These are phyloP conservation scores for Cololabis saira DNA, from an alignment of 2,113 vertebrate genomes.

Conservation along the genomic window DNA sequence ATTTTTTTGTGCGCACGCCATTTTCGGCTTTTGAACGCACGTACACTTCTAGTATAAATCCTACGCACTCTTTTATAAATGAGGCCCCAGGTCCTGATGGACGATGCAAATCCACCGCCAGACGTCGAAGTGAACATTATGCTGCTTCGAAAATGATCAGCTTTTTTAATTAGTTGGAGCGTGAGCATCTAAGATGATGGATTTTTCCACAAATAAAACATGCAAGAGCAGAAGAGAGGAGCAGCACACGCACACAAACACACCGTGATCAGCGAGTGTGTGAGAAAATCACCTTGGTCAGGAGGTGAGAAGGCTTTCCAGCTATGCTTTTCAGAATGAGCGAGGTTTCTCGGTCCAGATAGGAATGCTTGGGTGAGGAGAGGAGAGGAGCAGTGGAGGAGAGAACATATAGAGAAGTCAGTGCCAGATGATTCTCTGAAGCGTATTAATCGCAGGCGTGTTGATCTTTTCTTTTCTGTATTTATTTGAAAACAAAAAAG, in stretches of 20 bases:
- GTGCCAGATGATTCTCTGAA: slow-evolving; percentile 80
- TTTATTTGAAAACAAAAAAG: slow-evolving; percentile 31
- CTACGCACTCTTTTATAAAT: too few relatives aligned
- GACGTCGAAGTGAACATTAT: too few relatives aligned
- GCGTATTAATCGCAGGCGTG: slow-evolving; percentile 60
- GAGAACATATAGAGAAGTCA: slow-evolving; percentile 81
- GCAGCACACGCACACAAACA: slow-evolving; percentile 52
- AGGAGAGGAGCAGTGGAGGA: slow-evolving; percentile 80
- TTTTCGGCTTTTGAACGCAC: too few relatives aligned
- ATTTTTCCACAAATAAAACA: slow-evolving; percentile 13
- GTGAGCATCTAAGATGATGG: background rate
- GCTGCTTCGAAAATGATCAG: too few relatives aligned
- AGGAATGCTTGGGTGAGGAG: slow-evolving; percentile 90
- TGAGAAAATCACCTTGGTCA: slow-evolving; percentile 97
- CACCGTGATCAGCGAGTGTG: slow-evolving; percentile 51
- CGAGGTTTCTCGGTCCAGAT: slow-evolving; percentile 99
- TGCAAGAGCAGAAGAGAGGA: slow-evolving; percentile 41
- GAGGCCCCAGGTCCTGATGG: too few relatives aligned
- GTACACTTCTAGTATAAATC: too few relatives aligned
- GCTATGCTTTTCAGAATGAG: slow-evolving; percentile 99
- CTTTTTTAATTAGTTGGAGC: too few relatives aligned
- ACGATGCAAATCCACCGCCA: too few relatives aligned
- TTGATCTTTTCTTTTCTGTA: slow-evolving; percentile 40
- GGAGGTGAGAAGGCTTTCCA: slow-evolving; percentile 99
- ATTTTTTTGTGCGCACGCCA: too few relatives aligned